Conservation (phyloP, 2,113 vertebrate species). For the Bos javanicus region DNA sequence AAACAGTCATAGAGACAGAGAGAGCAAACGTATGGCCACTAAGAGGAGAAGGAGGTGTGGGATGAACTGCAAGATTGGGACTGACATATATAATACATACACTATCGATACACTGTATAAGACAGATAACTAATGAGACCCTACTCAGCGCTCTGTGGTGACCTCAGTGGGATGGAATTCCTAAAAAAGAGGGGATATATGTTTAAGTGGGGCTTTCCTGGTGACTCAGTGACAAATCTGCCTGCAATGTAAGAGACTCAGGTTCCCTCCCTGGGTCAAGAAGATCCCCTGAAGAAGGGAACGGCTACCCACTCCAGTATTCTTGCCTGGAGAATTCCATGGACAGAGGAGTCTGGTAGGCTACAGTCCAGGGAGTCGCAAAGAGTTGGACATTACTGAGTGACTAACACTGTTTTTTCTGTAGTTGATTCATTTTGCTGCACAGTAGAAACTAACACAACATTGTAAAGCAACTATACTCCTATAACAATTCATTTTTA, state of each 20-base stretch:
- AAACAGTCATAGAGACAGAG: neutral
- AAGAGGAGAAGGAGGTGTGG: neutral
- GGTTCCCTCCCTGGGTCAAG: neutral
- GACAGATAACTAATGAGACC: too few species aligned
- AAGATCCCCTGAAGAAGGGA: neutral
- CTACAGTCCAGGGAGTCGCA: neutral
- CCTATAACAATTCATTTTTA: neutral
- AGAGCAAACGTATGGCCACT: neutral
- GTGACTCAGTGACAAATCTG: neutral
- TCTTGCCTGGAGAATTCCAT: neutral
- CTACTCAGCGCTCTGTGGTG: neutral
- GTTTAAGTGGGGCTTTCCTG: neutral
- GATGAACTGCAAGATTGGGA: neutral
- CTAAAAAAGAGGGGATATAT: neutral
- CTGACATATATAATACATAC: neutral
- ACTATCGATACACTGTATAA: accelerated
- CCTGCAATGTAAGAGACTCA: neutral
- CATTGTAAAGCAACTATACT: neutral
- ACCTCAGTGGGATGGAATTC: neutral
- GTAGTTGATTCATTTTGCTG: neutral
- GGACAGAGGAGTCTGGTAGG: neutral
- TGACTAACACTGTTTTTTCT: neutral
- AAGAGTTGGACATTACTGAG: neutral
- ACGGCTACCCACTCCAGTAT: neutral
- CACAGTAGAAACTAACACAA: neutral